Base-by-base conservation (phyloP, 2,113 vertebrate genomes). In the Rana temporaria region DNA sequence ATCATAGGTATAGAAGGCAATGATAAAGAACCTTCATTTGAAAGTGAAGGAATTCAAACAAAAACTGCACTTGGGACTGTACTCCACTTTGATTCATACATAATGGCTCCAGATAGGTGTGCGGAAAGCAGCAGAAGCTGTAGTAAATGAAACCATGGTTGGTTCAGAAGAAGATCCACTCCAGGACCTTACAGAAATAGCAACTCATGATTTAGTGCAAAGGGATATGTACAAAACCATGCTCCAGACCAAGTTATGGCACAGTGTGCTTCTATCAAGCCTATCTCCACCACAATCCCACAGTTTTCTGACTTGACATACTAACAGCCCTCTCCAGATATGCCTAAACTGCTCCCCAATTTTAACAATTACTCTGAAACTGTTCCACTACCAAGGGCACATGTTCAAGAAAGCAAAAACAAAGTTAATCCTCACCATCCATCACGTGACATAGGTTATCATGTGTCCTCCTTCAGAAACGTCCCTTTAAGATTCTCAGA, bases 201-300 rank as follows among this genome's bases (percentile, higher is more conserved):
- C 60, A 20, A 63, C 60, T 63, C 60, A 63, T 63, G 60, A 63
- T 63, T 22, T 6, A 63, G 60, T 63, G n/a, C 60, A 63, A 63
- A 63, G 19, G 60, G n/a, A 22, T n/a, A 63, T 9, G 19, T 63
- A 20, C 6, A 63, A 7, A 63, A n/a, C 18, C 60, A 63, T n/a
- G 60, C 60, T 63, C 60, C n/a, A n/a, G 18, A 63, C 19, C 60
- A 16, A 63, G 6, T 18, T n/a, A 63, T 2, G n/a, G 3, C 60
- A 16, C 19, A 20, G 17, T 20, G n/a, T n/a, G 60, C n/a, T n/a
- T n/a, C n/a, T n/a, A n/a, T n/a, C n/a, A n/a, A 63, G 9, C 60
- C 60, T 2, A 2, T 63, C 60, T 63, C 60, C 9, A 57, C 1
- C 60, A 63, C 60, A 63, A n/a, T 63, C 12, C 56, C 56, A 59